phyloP scores from a whole-genome alignment of 2,888 invertebrate genomes.

The Drosophila paucipuncta region DNA sequence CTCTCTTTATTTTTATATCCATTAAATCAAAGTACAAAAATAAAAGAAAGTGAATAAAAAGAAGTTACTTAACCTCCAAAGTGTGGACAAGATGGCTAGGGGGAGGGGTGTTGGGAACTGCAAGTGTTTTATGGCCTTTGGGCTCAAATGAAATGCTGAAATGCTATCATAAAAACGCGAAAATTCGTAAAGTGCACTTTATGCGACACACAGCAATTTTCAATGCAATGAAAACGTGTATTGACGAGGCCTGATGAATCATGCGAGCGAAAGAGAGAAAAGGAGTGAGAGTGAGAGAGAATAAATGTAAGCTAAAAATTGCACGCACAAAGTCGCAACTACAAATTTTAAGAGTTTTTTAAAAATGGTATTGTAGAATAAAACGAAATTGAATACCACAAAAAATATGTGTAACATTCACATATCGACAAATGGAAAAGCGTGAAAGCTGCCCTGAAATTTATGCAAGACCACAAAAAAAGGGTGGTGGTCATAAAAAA shows the following conservation, averaged over 20 bases:
- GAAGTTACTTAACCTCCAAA: conserved; percentile 60
- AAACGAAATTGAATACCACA: neutral
- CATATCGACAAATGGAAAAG: neutral
- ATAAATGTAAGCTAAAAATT: neutral
- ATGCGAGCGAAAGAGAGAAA: neutral
- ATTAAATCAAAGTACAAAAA: conserved; percentile 78
- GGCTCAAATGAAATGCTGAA: conserved; percentile 66
- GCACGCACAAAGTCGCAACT: neutral
- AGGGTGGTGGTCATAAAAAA: neutral
- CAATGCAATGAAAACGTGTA: conserved; percentile 34
- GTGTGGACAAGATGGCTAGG: neutral
- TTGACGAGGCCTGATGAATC: conserved; percentile 28
- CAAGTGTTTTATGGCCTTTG: conserved; percentile 48
- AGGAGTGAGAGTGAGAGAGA: neutral
- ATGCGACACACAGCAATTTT: conserved; percentile 29
- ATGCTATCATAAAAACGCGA: conserved; percentile 77
- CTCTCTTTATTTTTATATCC: conserved; percentile 59
- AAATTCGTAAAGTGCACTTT: conserved; percentile 79
- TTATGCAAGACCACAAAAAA: neutral
- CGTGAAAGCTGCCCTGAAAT: neutral
- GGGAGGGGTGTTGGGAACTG: neutral
- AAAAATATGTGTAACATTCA: neutral
- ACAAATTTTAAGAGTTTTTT: neutral
- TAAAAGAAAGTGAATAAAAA: conserved; percentile 77
- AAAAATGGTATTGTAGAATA: neutral